Base-by-base conservation (phyloP, 2,888 invertebrate species). In the Serrognathus titanus region DNA sequence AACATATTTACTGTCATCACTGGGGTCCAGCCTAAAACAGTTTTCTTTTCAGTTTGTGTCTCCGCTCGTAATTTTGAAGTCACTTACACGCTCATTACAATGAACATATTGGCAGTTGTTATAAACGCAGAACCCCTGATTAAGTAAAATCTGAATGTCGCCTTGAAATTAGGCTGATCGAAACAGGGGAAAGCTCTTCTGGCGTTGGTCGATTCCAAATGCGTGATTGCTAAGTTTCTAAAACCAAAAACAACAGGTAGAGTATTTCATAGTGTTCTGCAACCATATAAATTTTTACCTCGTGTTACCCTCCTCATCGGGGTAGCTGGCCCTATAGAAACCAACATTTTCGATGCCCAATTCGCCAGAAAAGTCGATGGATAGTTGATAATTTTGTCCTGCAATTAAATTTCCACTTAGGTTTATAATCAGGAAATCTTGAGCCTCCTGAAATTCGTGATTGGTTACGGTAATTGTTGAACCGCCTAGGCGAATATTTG, bases 141-240 rank as follows among this genome's bases (percentile, higher is more conserved):
- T 55, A 80, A 74, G 0, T 73, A 76, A 40, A 81, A 77, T 0
- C 69, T 68, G 7, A 80, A 75, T 0, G 62, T 67, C 0, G 79
- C 67, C 1, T 69, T 58, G 51, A 73, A 72, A 0, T 74, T 73
- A 0, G 78, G 84, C 60, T 87, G 86, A 66, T 90, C 90, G 66
- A 90, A 89, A 64, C 88, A 85, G 12, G 90, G 90, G 71, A 90
- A 89, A 0, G 86, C 89, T 60, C 78, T 79, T 11, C 88, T 82
- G 0, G 86, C 86, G 54, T 85, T 54, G 1, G 58, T 58, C 6
- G 58, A 20, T 54, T 58, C 54, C 8, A 58, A 51, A 47, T 58
- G 58, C 2, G 58, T 58, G 37, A 58, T 46, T 36, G 55, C 58
- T 45, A 54, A 45, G 7, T 10, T 9, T 9, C 52, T 57, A 31